Evolutionary conservation across 2,888 invertebrate genomes (phyloP), one percentile per base, ranked within the genome.

Genomic region (Nomada flava): DNA sequence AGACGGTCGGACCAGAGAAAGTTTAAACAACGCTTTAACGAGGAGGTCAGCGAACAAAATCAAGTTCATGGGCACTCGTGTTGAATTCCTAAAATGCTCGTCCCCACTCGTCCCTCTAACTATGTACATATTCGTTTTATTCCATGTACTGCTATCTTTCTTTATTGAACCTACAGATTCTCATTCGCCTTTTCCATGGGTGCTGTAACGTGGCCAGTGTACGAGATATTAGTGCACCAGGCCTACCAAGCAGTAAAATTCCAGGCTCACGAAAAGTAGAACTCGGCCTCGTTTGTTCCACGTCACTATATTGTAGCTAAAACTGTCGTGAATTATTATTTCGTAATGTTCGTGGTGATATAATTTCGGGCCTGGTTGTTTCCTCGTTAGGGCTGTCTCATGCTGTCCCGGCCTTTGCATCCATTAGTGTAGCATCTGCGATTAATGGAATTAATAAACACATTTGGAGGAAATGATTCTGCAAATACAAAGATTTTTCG

Each of bases 1-100:
- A 75, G 62, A 75, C 36, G 20, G 36, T 50, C 15, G 26, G 47
- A 9, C 0, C 36, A 26, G 70, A 71, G 73, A 75, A 83, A 75
- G 71, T 53, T 83, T 75, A 83, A 80, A 72, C 63, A 78, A 78
- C 55, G 50, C 57, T 50, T n/a, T 36, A 18, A 67, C n/a, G 68
- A 36, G 55, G 60, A 60, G 83, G 75, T 83, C 75, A 72, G 64
- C 52, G 79, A 52, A 23, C 29, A 79, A 71, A 79, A 83, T 83
- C 83, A 83, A 83, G 83, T 83, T 83, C 83, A 83, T 64, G 83
- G 79, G 52, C 83, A 57, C 55, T 64, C 63, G 55, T 83, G 69
- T 83, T 79, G 69, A 83, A 83, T 83, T 83, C 75, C 68, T 53
- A 20, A 68, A 68, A 71, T 64, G 59, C 75, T 68, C 67, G 50